Evolutionary conservation across 1,140 invertebrate genomes (phyloP), one percentile per base, ranked within the genome.

Genomic region (Zaprionus davidi): DNA sequence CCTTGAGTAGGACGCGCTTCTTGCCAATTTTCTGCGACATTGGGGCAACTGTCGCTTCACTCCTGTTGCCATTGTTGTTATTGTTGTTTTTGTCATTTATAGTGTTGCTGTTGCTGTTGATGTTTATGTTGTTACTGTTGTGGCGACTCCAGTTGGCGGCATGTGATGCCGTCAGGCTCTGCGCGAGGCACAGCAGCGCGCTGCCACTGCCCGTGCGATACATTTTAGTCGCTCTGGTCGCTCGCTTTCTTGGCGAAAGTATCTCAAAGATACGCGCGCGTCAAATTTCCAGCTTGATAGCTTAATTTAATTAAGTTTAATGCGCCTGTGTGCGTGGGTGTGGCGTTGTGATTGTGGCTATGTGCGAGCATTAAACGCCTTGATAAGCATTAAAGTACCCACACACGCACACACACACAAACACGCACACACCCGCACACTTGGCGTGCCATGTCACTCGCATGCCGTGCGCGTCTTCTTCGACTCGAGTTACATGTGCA

Each of bases 241-340:
- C 24, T 26, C 24, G 24, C 24, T 56, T 60, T 62, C 36, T 46
- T 41, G 44, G 26, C 65, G 15, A 49, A 58, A 58, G 55, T 46
- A 68, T 58, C 56, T 46, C 28, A n/a, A 49, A 69, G 58, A 70
- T 70, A 56, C 58, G 34, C 55, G 55, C 17, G 34, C 34, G 64
- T 67, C 44, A 68, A 60, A 60, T 44, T 60, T 53, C 44, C 51
- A 22, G 66, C 65, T 46, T 68, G 66, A 74, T 38, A 58, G 53
- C 22, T 76, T 76, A 76, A 76, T 76, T 76, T 34, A 71, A 76
- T 76, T 76, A 76, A 65, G 66, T 56, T 49, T 70, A 34, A 64
- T 71, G 49, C 6, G 20, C 20, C 55, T 49, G 41, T 49, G 31
- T 53, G 46, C 31, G 38, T 41, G 5, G 34, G 49, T 64, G 38